Conservation (phyloP, 37 sponge, comb jelly and placozoan genomes). For the Axinella damicornis region DNA sequence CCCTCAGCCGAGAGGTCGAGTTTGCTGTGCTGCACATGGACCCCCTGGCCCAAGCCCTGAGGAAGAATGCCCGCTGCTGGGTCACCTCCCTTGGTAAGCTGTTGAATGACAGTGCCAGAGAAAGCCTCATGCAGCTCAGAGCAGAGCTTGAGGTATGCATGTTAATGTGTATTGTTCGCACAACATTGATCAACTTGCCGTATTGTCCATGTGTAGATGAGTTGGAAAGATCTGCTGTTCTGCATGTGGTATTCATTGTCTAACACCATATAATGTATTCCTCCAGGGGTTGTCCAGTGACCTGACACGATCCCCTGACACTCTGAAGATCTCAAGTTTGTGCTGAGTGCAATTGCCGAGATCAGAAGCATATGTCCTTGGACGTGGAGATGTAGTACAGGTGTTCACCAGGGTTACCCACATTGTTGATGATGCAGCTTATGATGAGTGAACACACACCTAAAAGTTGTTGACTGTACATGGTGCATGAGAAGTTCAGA, state of each 20-base stretch:
- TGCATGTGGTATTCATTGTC: no score
- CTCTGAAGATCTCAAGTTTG: constrained; percentile 94
- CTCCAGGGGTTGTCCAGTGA: constrained; percentile 73
- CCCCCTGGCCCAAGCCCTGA: constrained; percentile 83
- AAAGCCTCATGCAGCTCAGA: constrained; percentile 67
- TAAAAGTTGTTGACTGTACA: no score
- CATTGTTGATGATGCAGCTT: no score
- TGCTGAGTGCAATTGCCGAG: constrained; percentile 91
- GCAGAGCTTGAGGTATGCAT: constrained; percentile 64
- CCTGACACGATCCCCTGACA: constrained; percentile 79
- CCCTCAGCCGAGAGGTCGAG: constrained; percentile 59
- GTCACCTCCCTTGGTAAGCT: constrained; percentile 91
- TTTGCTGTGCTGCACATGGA: constrained; percentile 87
- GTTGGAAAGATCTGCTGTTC: no score
- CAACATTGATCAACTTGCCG: no score
- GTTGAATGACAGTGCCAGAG: constrained; percentile 82
- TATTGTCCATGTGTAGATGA: no score
- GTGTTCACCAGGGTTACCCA: constrained; percentile 11
- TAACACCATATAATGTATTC: no score
- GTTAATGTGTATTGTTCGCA: no score
- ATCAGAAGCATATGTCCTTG: constrained; percentile 91
- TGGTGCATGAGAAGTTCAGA: no score
- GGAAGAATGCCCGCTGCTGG: constrained; percentile 91
- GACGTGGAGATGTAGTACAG: constrained; percentile 90
- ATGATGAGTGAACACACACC: no score